Evolutionary conservation across 1,140 invertebrate genomes (phyloP), one percentile per base, ranked within the genome.

Genomic region (Caenorhabditis brenneri): DNA sequence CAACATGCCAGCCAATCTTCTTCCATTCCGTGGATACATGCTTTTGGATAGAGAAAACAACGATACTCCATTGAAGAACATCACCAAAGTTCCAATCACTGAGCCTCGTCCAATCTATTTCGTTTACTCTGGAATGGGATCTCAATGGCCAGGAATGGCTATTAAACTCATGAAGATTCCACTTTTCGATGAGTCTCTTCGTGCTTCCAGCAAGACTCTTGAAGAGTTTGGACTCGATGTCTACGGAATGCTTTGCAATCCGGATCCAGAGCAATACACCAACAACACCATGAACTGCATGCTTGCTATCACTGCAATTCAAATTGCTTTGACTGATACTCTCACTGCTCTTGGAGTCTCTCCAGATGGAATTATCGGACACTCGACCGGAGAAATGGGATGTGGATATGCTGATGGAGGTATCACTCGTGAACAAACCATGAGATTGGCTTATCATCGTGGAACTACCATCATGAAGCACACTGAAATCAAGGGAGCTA

Each of bases 331-430:
- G 19, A 51, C 33, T 42, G 33, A 85, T 33, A 53, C 51, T 15
- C 80, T 85, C 33, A 60, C 39, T 31, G 79, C 80, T 27, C 55
- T 85, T 29, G 84, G 84, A 69, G 84, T 85, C 31, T 46, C 84
- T 55, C 84, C 84, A 10, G 96, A 98, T 91, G 96, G 96, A 69
- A 96, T 99, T 87, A 92, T 99, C 53, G 97, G 97, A 1, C 97
- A 99, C 91, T 98, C 96, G 0, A 96, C 96, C 15, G 96, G 96
- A 29, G 96, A 97, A 92, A 92, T 97, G 78, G 95, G 95, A 4
- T 99, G 97, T 92, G 97, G 96, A 9, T 99, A 99, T 92, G 96
- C 96, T 51, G 97, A 99, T 92, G 96, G 95, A 7, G 94, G 94
- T 29, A 94, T 98, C 85, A 97, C 95, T 10, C 93, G 94, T 0